These are phyloP conservation scores for Drosophila sproati DNA, from an alignment of 1,140 invertebrate genomes.

Conservation along the genomic window DNA sequence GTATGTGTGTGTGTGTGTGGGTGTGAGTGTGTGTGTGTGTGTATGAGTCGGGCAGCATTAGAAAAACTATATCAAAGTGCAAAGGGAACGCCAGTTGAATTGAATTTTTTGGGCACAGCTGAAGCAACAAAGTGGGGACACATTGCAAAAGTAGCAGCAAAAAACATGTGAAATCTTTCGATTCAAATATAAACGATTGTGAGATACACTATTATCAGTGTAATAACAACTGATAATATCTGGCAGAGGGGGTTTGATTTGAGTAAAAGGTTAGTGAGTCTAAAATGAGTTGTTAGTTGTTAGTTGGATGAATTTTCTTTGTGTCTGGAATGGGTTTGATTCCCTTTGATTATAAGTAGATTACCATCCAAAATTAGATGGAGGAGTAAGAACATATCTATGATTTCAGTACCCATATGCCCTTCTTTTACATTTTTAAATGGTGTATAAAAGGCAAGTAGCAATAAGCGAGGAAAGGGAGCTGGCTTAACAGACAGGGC, in stretches of 20 bases:
- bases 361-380: too few species aligned
- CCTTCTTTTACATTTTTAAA: background rate
- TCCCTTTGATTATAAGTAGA: too few species aligned
- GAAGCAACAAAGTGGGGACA: conserved; percentile 68
- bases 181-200: background rate
- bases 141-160: conserved; percentile 9
- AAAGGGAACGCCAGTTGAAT: conserved; percentile 72
- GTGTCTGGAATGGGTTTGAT: too few species aligned
- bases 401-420: too few species aligned
- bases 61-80: conserved; percentile 64
- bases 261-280: too few species aligned
- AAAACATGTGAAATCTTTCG: conserved; percentile 9
- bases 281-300: too few species aligned
- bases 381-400: too few species aligned
- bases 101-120: conserved; percentile 73
- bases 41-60: conserved; percentile 35
- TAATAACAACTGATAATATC: too few species aligned
- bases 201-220: background rate
- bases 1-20: conserved; percentile 13
- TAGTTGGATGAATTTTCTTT: too few species aligned
- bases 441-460: background rate
- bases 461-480: background rate
- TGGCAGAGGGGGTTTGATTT: too few species aligned
- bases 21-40: background rate
- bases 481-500: conserved; percentile 30